Percentiles rank a stretch among this genome's conserved stretches.
Evolutionary conservation across 53 echinoderm and acorn worm genomes (phyloP).

Genomic region (Holothuria scabra): DNA sequence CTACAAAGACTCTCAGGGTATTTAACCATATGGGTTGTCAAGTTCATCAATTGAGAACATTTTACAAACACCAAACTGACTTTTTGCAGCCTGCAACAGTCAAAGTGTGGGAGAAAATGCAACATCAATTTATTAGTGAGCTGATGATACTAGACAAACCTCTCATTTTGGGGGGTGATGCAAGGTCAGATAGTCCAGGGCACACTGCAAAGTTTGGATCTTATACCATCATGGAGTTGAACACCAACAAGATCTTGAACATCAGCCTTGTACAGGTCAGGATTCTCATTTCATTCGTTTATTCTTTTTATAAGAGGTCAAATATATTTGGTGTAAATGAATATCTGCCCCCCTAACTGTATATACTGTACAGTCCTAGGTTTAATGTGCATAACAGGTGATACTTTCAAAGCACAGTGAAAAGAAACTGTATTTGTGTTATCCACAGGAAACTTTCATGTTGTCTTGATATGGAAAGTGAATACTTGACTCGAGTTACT

Average conservation of each 20-base stretch:
- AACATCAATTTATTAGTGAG: background rate
- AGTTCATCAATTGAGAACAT: slow-evolving; percentile 34
- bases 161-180: slow-evolving; percentile 65
- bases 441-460: no score
- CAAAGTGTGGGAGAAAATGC: slow-evolving; percentile 40
- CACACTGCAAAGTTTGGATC: slow-evolving; percentile 67
- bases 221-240: slow-evolving; percentile 61
- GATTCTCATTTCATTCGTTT: background rate
- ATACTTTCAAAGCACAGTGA: background rate
- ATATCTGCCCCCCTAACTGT: no score
- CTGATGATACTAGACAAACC: slow-evolving; percentile 20
- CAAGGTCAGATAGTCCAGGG: slow-evolving; percentile 60
- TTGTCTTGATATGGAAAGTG: background rate
- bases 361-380: no score
- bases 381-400: no score
- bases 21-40: slow-evolving; percentile 53
- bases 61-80: slow-evolving; percentile 43
- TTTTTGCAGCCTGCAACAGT: slow-evolving; percentile 60
- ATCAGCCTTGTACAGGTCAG: slow-evolving; percentile 67
- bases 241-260: slow-evolving; percentile 63
- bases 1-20: slow-evolving; percentile 56
- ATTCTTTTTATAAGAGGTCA: background rate
- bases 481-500: background rate
- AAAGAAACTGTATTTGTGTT: no score
- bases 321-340: no score